Evolutionary conservation across 2,888 invertebrate genomes (phyloP).

Genomic region (Masnerella sp.): DNA sequence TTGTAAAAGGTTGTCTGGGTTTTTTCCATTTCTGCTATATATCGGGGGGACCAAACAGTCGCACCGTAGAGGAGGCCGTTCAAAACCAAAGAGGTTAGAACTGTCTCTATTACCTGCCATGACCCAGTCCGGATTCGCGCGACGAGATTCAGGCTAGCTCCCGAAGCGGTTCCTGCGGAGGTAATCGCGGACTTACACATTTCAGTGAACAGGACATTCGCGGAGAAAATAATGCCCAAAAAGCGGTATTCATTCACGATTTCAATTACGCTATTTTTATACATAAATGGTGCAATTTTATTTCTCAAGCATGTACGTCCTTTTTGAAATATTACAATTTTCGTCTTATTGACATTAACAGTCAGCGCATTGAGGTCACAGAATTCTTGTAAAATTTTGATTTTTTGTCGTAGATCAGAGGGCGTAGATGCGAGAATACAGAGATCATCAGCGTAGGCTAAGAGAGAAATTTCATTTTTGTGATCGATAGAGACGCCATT

Average conservation of each 20-base stretch:
- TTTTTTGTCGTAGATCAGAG: neutral
- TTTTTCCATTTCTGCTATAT: constrained; percentile 5
- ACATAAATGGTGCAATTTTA: neutral
- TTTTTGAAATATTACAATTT: neutral
- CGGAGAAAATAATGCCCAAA: neutral
- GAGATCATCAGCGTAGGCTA: constrained; percentile 4
- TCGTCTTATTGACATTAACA: neutral
- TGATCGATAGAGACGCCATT: constrained; percentile 10
- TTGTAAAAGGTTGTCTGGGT: constrained; percentile 14
- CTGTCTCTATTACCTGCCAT: neutral
- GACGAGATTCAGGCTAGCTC: neutral
- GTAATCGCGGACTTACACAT: neutral
- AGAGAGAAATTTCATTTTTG: neutral
- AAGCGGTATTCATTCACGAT: constrained; percentile 6
- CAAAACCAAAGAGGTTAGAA: neutral
- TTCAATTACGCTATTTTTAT: neutral
- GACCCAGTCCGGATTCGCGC: neutral
- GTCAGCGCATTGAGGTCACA: neutral
- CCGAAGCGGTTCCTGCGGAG: neutral
- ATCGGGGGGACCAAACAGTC: neutral
- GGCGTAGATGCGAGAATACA: neutral
- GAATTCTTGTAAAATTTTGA: neutral
- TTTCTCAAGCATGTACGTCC: neutral
- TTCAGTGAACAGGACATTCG: neutral
- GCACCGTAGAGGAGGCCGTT: neutral